Percentiles rank a stretch among this genome's conserved stretches.
Evolutionary conservation across 2,888 invertebrate genomes (phyloP).

Genomic region (Tortrix viridana): DNA sequence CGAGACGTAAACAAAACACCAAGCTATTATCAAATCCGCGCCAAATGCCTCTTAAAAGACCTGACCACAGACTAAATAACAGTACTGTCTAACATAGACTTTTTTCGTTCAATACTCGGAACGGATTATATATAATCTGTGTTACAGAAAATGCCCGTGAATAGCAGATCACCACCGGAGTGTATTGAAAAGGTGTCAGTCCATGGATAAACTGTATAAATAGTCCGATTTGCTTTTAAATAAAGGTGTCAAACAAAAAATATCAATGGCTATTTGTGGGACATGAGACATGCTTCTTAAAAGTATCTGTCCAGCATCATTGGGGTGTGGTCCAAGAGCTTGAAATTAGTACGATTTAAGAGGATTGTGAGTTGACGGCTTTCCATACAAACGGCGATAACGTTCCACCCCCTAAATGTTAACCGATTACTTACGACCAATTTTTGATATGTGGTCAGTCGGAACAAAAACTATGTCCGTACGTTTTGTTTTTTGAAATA

Average conservation of each 20-base stretch:
- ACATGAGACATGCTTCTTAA: conserved; percentile 47
- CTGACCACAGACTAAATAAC: conserved; percentile 7
- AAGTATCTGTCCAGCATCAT: conserved; percentile 41
- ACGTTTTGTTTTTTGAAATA: too few species aligned
- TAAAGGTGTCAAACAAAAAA: conserved; percentile 48
- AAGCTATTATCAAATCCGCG: not conserved
- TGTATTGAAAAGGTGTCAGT: conserved; percentile 35
- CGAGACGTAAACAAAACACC: not conserved
- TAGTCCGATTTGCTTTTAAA: conserved; percentile 23
- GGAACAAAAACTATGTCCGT: too few species aligned
- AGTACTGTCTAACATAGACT: not conserved
- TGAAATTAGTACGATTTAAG: too few species aligned
- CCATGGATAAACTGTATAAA: conserved; percentile 37
- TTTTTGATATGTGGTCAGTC: too few species aligned
- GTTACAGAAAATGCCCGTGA: not conserved
- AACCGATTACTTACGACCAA: too few species aligned
- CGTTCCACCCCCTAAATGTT: too few species aligned
- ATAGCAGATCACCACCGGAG: conserved; percentile 29
- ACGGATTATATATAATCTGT: conserved; percentile 2
- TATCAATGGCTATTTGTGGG: conserved; percentile 35
- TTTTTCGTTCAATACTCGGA: conserved; percentile 1
- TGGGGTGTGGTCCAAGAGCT: not conserved
- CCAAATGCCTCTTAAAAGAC: not conserved
- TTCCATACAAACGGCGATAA: too few species aligned
- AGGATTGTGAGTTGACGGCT: too few species aligned